Percentiles rank a stretch among this genome's conserved stretches.
Conservation (phyloP, 2,888 invertebrate species). For the Dicycla oo region DNA sequence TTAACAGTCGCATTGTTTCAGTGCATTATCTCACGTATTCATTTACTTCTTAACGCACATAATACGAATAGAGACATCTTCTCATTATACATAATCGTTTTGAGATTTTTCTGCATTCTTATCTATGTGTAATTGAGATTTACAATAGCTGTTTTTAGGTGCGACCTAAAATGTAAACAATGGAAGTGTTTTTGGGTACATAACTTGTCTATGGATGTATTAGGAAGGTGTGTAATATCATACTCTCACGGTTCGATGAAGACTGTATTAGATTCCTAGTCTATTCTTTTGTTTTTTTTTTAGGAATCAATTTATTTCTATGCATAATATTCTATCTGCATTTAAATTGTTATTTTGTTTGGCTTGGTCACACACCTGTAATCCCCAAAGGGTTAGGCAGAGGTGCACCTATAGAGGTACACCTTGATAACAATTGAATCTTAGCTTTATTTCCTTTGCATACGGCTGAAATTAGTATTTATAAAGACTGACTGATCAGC, state of each 20-base stretch:
- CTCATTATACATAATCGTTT: slow-evolving; percentile 65
- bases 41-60: slow-evolving; percentile 64
- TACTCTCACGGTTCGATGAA: slow-evolving; percentile 34
- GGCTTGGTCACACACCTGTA: too few species aligned
- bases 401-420: too few species aligned
- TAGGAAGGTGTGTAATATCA: slow-evolving; percentile 28
- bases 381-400: too few species aligned
- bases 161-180: slow-evolving; percentile 65
- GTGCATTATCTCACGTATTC: slow-evolving; percentile 69
- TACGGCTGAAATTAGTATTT: not conserved
- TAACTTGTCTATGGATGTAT: slow-evolving; percentile 23
- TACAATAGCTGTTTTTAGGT: slow-evolving; percentile 68
- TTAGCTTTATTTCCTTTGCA: not conserved
- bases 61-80: slow-evolving; percentile 65
- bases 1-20: slow-evolving; percentile 73
- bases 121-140: slow-evolving; percentile 67
- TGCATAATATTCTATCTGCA: not conserved
- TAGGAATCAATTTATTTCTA: slow-evolving; percentile 1
- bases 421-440: not conserved
- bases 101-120: slow-evolving; percentile 63
- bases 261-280: slow-evolving; percentile 20
- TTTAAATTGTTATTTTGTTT: not conserved
- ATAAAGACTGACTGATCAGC: not conserved
- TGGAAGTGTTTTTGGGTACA: slow-evolving; percentile 51
- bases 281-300: slow-evolving; percentile 8